Conservation (phyloP, 1,140 invertebrate species). For the Cylas formicarius region DNA sequence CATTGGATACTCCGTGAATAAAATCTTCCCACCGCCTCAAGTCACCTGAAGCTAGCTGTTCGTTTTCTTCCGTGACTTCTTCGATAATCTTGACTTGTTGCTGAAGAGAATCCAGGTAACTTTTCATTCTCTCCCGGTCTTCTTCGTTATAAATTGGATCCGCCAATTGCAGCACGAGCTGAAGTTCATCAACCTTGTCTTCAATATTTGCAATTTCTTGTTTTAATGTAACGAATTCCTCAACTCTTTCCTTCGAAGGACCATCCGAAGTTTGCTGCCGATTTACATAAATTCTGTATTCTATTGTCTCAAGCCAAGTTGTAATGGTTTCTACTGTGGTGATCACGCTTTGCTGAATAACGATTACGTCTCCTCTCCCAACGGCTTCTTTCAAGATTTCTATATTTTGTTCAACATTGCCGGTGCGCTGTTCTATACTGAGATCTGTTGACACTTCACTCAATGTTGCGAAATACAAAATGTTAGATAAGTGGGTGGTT, state of each 20-base stretch:
- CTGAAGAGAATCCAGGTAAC: slow-evolving; percentile 47
- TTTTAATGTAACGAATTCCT: slow-evolving; percentile 44
- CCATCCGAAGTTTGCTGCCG: slow-evolving; percentile 50
- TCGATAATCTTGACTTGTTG: slow-evolving; percentile 53
- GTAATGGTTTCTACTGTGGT: slow-evolving; percentile 71
- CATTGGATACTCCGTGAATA: slow-evolving; percentile 49
- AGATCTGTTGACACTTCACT: slow-evolving; percentile 49
- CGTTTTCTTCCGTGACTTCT: slow-evolving; percentile 53
- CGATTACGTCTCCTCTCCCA: slow-evolving; percentile 50
- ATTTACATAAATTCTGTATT: slow-evolving; percentile 64
- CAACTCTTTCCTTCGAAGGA: slow-evolving; percentile 44
- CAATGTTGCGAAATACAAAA: slow-evolving; percentile 53
- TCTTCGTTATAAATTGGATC: slow-evolving; percentile 47
- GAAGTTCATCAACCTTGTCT: slow-evolving; percentile 44
- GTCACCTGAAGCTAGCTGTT: slow-evolving; percentile 52
- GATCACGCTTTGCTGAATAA: slow-evolving; percentile 62
- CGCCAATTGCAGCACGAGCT: slow-evolving; percentile 43
- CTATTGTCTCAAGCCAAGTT: slow-evolving; percentile 74
- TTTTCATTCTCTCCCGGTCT: slow-evolving; percentile 42
- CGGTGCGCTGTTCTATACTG: slow-evolving; percentile 46
- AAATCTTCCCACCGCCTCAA: slow-evolving; percentile 65
- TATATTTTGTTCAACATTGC: slow-evolving; percentile 51
- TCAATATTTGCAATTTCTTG: slow-evolving; percentile 48
- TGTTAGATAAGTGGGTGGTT: slow-evolving; percentile 47
- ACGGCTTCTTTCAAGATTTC: slow-evolving; percentile 55